Conservation (phyloP, 2,888 invertebrate genomes). For the Nephrotoma guestfalica region DNA sequence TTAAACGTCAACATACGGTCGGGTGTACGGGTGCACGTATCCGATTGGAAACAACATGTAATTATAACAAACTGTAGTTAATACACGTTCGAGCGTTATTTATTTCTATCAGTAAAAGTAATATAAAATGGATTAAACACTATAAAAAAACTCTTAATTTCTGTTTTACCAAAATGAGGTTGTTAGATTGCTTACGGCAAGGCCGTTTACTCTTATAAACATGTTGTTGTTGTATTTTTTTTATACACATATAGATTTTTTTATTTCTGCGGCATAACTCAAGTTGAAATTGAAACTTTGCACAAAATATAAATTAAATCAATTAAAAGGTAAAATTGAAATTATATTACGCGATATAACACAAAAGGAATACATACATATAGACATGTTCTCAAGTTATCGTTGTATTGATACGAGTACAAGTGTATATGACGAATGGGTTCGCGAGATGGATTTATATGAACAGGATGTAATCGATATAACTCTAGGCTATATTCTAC, state of each 20-base stretch:
- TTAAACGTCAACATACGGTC: no score
- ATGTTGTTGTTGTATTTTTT: neutral
- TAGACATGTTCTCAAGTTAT: neutral
- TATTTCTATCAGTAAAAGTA: neutral
- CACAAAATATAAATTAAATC: neutral
- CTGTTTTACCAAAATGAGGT: conserved; percentile 3
- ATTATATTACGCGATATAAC: neutral
- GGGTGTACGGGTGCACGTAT: neutral
- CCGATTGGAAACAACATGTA: neutral
- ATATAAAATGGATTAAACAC: neutral
- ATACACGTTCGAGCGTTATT: neutral
- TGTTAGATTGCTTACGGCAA: conserved; percentile 1
- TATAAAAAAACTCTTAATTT: neutral
- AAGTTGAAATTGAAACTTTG: neutral
- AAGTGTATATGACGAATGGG: neutral
- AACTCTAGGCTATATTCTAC: neutral
- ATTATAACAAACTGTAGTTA: neutral
- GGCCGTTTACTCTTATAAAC: conserved; percentile 1
- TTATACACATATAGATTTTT: neutral
- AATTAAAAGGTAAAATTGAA: neutral
- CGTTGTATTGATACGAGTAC: neutral
- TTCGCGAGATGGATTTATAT: neutral
- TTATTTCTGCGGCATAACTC: neutral
- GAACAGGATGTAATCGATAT: neutral
- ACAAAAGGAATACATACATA: neutral